phyloP scores from a whole-genome alignment of 2,888 invertebrate species.

The Schizaphis graminum region DNA sequence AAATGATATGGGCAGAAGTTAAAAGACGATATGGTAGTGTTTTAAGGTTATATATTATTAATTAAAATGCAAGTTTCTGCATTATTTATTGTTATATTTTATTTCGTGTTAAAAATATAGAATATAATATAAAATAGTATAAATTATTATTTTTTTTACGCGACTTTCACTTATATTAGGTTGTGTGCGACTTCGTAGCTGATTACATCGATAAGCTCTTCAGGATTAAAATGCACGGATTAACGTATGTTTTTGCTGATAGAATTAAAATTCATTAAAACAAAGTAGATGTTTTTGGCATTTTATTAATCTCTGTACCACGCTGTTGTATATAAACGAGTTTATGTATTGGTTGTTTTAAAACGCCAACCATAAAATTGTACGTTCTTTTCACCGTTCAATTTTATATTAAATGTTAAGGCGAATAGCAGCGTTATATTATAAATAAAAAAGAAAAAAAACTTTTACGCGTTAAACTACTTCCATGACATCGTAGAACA shows the following conservation, averaged over 20 bases:
- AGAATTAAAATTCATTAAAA: constrained; percentile 28
- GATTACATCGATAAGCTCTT: constrained; percentile 27
- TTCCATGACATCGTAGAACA: constrained; percentile 15
- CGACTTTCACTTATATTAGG: neutral
- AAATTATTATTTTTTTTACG: constrained; percentile 11
- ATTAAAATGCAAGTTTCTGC: neutral
- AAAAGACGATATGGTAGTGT: constrained; percentile 4
- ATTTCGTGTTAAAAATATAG: neutral
- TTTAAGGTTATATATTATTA: constrained; percentile 3
- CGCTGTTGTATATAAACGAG: neutral
- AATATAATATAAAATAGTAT: neutral
- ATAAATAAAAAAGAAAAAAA: neutral
- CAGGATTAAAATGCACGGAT: neutral
- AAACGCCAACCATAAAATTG: constrained; percentile 1
- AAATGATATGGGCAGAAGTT: neutral
- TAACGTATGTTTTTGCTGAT: neutral
- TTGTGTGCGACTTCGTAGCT: neutral
- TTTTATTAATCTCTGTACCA: neutral
- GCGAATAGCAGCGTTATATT: neutral
- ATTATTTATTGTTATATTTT: neutral
- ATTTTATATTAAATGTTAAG: constrained; percentile 26
- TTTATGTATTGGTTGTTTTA: neutral
- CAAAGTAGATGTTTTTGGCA: neutral
- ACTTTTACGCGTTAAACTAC: constrained; percentile 15
- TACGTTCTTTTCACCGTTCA: neutral